These are phyloP conservation scores for Bugula neritina DNA, from an alignment of 2,888 invertebrate genomes.

Conservation along the genomic window DNA sequence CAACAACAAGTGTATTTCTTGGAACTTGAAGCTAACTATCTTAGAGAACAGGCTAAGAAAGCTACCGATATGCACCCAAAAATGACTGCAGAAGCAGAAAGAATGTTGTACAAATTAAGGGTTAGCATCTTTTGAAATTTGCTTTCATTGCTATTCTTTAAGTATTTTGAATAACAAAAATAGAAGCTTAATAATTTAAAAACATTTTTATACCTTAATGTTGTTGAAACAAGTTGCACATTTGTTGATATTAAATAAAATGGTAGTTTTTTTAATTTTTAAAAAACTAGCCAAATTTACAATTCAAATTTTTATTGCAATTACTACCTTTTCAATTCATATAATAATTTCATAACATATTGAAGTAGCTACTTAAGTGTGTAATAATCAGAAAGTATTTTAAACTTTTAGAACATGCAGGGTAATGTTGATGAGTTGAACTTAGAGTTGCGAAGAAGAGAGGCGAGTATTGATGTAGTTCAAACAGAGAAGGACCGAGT, in stretches of 20 bases:
- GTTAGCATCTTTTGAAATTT: slow-evolving; percentile 36
- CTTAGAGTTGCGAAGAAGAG: slow-evolving; percentile 42
- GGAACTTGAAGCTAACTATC: slow-evolving; percentile 51
- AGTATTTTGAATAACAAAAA: too few relatives aligned
- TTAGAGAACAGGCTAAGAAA: slow-evolving; percentile 50
- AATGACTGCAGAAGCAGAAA: slow-evolving; percentile 51
- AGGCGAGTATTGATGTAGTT: slow-evolving; percentile 38
- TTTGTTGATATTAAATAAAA: too few relatives aligned
- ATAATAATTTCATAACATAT: too few relatives aligned
- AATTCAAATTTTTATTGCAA: too few relatives aligned
- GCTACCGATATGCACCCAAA: slow-evolving; percentile 50
- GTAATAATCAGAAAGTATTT: too few relatives aligned
- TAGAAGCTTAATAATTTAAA: too few relatives aligned
- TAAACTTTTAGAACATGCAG: slow-evolving; percentile 49
- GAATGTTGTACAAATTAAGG: slow-evolving; percentile 49
- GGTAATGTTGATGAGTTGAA: slow-evolving; percentile 42
- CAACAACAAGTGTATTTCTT: slow-evolving; percentile 54
- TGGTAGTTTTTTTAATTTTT: too few relatives aligned
- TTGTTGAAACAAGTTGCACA: too few relatives aligned
- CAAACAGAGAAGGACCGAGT: slow-evolving; percentile 41
- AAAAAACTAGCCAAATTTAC: too few relatives aligned
- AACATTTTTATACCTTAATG: too few relatives aligned
- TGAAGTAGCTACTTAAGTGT: too few relatives aligned
- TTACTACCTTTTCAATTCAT: too few relatives aligned
- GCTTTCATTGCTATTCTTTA: slow-evolving; percentile 5